These are phyloP conservation scores for Brotula barbata DNA, from an alignment of 2,797 vertebrate genomes.

Conservation along the genomic window DNA sequence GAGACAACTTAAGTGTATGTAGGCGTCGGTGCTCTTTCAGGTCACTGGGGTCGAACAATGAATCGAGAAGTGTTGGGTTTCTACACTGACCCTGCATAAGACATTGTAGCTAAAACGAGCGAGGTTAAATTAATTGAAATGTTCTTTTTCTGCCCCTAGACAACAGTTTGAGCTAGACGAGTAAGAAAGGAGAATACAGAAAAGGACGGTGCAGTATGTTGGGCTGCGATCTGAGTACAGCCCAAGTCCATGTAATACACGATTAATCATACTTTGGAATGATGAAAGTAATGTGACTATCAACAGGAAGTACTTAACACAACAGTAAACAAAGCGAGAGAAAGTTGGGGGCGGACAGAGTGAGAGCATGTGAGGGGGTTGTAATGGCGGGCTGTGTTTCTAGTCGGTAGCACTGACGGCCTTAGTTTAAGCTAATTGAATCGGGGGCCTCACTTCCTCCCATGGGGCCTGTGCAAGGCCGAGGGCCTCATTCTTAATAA, in stretches of 20 bases:
- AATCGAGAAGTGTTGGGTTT: conserved; percentile 64
- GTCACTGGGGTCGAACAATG: conserved; percentile 40
- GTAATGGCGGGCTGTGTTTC: conserved; percentile 48
- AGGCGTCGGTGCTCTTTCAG: conserved; percentile 32
- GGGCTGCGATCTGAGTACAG: neutral
- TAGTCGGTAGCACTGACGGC: conserved; percentile 62
- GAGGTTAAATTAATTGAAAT: conserved; percentile 54
- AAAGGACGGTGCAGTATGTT: conserved; percentile 3
- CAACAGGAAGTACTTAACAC: conserved; percentile 50
- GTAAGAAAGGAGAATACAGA: conserved; percentile 20
- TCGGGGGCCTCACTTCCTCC: conserved; percentile 62
- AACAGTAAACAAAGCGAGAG: conserved; percentile 33
- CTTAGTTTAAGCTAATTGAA: conserved; percentile 64
- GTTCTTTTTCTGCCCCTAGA: conserved; percentile 47
- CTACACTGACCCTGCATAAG: conserved; percentile 68
- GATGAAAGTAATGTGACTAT: conserved; percentile 1
- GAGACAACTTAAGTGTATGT: conserved; percentile 6
- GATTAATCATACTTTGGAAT: neutral
- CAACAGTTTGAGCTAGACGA: conserved; percentile 41
- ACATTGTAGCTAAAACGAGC: conserved; percentile 48
- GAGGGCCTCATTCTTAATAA: conserved; percentile 53
- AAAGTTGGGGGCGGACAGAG: neutral
- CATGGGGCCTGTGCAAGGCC: conserved; percentile 40
- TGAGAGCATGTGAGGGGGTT: conserved; percentile 23
- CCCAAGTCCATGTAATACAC: neutral